Percentiles rank a stretch among this genome's conserved stretches.
These are phyloP conservation scores for Drosophila sulfurigaster DNA, from an alignment of 1,140 invertebrate species.

Conservation along the genomic window DNA sequence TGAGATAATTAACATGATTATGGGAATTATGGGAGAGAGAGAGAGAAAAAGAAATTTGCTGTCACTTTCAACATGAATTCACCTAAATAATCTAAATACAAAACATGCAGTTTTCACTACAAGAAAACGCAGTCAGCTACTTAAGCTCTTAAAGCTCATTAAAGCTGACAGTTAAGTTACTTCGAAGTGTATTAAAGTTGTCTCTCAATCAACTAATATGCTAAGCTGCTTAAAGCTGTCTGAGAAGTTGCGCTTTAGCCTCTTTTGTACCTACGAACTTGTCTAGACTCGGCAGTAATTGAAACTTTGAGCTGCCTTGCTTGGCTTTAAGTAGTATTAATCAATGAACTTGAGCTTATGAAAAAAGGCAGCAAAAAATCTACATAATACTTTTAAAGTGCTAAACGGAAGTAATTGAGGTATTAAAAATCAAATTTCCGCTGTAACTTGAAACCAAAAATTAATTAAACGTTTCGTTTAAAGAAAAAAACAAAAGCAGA, in stretches of 20 bases:
- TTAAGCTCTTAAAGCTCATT: no score
- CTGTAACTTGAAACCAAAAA: constrained; percentile 41
- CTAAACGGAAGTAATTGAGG: constrained; percentile 53
- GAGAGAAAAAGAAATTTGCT: neutral
- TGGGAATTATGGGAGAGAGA: neutral
- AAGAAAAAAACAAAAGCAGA: constrained; percentile 11
- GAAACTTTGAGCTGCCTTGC: neutral
- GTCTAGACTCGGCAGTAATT: neutral
- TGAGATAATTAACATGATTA: constrained; percentile 11
- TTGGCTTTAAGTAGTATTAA: neutral
- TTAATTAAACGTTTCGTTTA: constrained; percentile 6
- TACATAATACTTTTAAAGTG: neutral
- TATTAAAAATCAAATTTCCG: constrained; percentile 44
- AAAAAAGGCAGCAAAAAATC: neutral
- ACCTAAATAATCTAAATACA: neutral
- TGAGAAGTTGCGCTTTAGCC: neutral
- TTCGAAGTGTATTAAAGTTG: neutral
- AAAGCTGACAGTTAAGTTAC: no score
- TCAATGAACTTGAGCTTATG: neutral
- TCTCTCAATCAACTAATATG: neutral
- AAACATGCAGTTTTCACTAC: no score
- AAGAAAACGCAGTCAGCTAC: no score
- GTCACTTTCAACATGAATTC: neutral
- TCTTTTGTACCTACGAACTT: neutral
- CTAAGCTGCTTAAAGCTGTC: neutral